These are phyloP conservation scores for Tautogolabrus adspersus DNA, from an alignment of 2,113 vertebrate species.

Conservation along the genomic window DNA sequence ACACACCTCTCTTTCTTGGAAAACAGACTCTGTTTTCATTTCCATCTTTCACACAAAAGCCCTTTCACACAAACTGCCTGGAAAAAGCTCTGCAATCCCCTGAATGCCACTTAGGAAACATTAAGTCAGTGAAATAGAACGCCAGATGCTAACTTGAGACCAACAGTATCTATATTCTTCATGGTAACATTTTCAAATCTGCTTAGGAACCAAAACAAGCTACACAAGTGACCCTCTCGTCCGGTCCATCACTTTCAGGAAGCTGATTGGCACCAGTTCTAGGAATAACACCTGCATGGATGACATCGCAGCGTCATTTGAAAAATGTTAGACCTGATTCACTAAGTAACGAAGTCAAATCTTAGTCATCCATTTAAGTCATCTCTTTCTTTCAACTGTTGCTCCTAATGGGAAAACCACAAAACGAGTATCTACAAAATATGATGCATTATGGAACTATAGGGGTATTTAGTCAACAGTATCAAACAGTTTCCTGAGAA, in stretches of 20 bases:
- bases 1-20: slow-evolving; percentile 3
- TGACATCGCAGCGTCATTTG: background rate
- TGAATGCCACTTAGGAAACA: slow-evolving; percentile 54
- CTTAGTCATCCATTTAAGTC: background rate
- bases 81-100: slow-evolving; percentile 27
- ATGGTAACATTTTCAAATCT: background rate
- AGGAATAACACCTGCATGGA: slow-evolving; percentile 44
- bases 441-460: background rate
- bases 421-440: too few relatives aligned
- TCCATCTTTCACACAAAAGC: slow-evolving; percentile 34
- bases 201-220: slow-evolving; percentile 6
- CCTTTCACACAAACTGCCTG: slow-evolving; percentile 43
- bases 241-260: slow-evolving; percentile 19
- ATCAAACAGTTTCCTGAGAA: background rate
- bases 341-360: background rate
- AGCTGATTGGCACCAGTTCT: slow-evolving; percentile 26
- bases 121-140: slow-evolving; percentile 39
- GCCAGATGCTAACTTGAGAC: slow-evolving; percentile 2
- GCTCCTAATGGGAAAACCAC: too few relatives aligned
- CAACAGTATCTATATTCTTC: slow-evolving; percentile 7
- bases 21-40: slow-evolving; percentile 7
- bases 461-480: background rate
- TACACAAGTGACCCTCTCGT: background rate
- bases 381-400: too few relatives aligned
- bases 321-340: slow-evolving; percentile 10